A percentile compares a stretch with the other conserved stretches of the same genome.
These are phyloP conservation scores for Drosophila teissieri DNA, from an alignment of 1,140 invertebrate species.

Conservation along the genomic window DNA sequence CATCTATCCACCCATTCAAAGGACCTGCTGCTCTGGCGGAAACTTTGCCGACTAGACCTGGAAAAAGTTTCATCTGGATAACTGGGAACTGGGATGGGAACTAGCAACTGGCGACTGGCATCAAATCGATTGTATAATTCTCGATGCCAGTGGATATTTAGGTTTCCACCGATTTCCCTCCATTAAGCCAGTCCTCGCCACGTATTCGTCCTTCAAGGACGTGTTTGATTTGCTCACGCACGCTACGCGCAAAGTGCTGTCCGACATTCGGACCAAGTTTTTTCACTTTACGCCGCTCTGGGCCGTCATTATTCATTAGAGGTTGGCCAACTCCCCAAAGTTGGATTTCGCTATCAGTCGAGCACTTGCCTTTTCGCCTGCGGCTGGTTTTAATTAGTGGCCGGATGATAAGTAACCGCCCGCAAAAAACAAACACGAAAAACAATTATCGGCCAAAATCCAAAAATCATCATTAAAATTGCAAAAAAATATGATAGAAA, in stretches of 20 bases:
- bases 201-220: slow-evolving; percentile 25
- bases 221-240: slow-evolving; percentile 46
- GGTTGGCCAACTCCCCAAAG: slow-evolving; percentile 24
- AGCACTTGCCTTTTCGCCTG: not conserved
- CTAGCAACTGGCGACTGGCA: slow-evolving; percentile 1
- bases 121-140: slow-evolving; percentile 57
- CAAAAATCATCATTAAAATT: no score
- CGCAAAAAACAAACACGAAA: no score
- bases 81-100: not conserved
- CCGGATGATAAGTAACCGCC: not conserved
- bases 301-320: slow-evolving; percentile 57
- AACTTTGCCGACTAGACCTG: slow-evolving; percentile 22
- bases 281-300: slow-evolving; percentile 31
- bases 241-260: slow-evolving; percentile 15
- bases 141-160: slow-evolving; percentile 42
- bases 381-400: slow-evolving; percentile 20
- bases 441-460: no score
- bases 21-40: not conserved
- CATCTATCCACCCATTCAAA: not conserved
- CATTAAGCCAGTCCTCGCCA: not conserved
- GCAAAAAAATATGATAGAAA: no score
- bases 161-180: no score
- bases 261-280: slow-evolving; percentile 15
- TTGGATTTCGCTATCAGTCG: slow-evolving; percentile 2
- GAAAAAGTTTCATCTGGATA: slow-evolving; percentile 8